These are phyloP conservation scores for Athalia rosae DNA, from an alignment of 2,888 invertebrate species.

Conservation along the genomic window DNA sequence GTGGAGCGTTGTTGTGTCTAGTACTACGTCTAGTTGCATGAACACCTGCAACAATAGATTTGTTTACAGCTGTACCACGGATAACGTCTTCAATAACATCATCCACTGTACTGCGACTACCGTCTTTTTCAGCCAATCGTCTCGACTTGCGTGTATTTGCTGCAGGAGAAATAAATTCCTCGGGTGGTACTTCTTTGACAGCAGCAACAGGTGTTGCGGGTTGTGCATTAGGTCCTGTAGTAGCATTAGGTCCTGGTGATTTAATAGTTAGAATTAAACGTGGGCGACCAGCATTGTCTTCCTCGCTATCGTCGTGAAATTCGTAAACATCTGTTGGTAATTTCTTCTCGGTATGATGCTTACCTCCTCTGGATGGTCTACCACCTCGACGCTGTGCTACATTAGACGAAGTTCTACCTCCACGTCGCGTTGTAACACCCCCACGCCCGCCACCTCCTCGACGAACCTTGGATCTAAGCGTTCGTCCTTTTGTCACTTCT, in stretches of 20 bases:
- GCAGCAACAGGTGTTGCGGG: conserved; percentile 71
- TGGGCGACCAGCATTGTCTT: conserved; percentile 79
- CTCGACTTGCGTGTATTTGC: conserved; percentile 87
- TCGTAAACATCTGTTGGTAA: conserved; percentile 89
- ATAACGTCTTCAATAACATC: conserved; percentile 94
- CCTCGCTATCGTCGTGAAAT: conserved; percentile 93
- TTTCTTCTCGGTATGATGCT: conserved; percentile 75
- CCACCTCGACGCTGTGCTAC: conserved; percentile 68
- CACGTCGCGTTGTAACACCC: conserved; percentile 78
- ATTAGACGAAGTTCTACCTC: conserved; percentile 68
- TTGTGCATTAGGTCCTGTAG: conserved; percentile 68
- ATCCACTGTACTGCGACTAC: conserved; percentile 85
- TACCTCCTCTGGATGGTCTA: conserved; percentile 70
- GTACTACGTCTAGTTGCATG: conserved; percentile 76
- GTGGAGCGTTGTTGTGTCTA: conserved; percentile 75
- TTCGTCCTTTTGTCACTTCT: conserved; percentile 69
- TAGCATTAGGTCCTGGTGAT: conserved; percentile 76
- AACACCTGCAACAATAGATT: conserved; percentile 68
- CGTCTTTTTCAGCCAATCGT: conserved; percentile 86
- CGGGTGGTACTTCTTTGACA: conserved; percentile 75
- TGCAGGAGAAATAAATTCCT: conserved; percentile 80
- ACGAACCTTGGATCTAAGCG: conserved; percentile 69
- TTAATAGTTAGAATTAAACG: conserved; percentile 89
- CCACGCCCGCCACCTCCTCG: conserved; percentile 68
- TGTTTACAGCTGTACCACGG: conserved; percentile 77